phyloP scores from a whole-genome alignment of 2,888 invertebrate species.

The Amiota mariae region DNA sequence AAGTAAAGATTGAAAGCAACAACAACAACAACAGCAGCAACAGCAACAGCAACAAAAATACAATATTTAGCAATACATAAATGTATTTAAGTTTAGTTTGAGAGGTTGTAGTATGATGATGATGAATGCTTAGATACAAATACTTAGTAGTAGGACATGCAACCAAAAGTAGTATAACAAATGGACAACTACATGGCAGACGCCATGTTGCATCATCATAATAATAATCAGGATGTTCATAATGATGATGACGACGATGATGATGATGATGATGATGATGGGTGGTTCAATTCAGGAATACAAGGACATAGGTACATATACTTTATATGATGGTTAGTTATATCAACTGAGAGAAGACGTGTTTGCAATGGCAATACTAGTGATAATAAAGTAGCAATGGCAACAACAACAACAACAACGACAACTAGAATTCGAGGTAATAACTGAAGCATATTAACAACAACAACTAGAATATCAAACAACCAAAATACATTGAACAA shows the following conservation, averaged over 20 bases:
- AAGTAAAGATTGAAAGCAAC: no score
- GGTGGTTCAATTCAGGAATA: slow-evolving; percentile 18
- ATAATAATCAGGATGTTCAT: no score
- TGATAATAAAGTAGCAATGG: slow-evolving; percentile 59
- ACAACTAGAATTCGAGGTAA: slow-evolving; percentile 40
- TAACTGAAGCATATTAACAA: slow-evolving; percentile 33
- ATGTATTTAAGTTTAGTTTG: no score
- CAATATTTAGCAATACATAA: no score
- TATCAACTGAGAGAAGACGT: slow-evolving; percentile 32
- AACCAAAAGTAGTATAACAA: slow-evolving; percentile 49
- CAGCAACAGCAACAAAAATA: not conserved
- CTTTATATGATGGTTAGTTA: no score
- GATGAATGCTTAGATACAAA: no score
- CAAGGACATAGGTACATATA: no score
- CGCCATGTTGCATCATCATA: not conserved
- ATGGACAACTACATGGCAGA: slow-evolving; percentile 36
- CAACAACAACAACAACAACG: slow-evolving; percentile 35
- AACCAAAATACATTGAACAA: slow-evolving; percentile 33
- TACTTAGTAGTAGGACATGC: not conserved
- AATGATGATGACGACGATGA: not conserved
- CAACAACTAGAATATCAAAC: slow-evolving; percentile 50
- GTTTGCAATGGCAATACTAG: slow-evolving; percentile 59
- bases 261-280: slow-evolving; percentile 1
- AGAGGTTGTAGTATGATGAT: no score
- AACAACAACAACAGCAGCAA: no score